Base-by-base conservation (phyloP, 2,113 vertebrate genomes). In the Chionomys nivalis region DNA sequence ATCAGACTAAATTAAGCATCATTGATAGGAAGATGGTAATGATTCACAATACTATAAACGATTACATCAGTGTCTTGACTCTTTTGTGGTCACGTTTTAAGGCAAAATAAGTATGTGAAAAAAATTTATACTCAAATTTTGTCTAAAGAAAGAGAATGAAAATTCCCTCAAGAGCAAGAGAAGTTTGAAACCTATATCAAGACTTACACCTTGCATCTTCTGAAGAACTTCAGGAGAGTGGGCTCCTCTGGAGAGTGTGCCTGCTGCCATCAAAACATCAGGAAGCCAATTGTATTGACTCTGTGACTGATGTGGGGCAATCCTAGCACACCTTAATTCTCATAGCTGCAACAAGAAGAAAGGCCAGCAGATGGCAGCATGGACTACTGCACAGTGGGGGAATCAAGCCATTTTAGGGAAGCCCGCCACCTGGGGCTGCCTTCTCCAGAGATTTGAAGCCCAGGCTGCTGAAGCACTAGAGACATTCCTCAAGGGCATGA, bases 301-400 rank as follows among this genome's bases (percentile, higher is more conserved):
- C 10, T 23, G 28, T 58, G 24, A 90, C 83, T 44, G 3, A 75
- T 10, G 3, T 33, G 39, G 78, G 44, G 66, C n/a, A 72, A 65
- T 61, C 31, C 1, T 5, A 93, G 26, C 19, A 4, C 12, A 12
- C n/a, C 55, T 42, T n/a, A 44, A 55, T 52, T 52, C 61, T 61
- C 70, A 24, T 7, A 39, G 10, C 12, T 96, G 93, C 93, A 94
- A 93, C 65, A 47, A 94, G 58, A 81, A 39, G n/a, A 95, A 89
- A 49, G 2, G 76, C 96, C 96, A 97, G 96, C 89, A 97, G 96
- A 91, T 96, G 97, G 95, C 97, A 95, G 96, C 63, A 96, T 70
- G 96, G 73, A 88, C 93, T 94, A 81, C 65, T 47, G 28, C 91
- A 26, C 31, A 1, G 2, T 42, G 61, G 75, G 61, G 68, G 66